Evolutionary conservation across 2,797 vertebrate genomes (phyloP).

Genomic region (Pseudochirops cupreus): DNA sequence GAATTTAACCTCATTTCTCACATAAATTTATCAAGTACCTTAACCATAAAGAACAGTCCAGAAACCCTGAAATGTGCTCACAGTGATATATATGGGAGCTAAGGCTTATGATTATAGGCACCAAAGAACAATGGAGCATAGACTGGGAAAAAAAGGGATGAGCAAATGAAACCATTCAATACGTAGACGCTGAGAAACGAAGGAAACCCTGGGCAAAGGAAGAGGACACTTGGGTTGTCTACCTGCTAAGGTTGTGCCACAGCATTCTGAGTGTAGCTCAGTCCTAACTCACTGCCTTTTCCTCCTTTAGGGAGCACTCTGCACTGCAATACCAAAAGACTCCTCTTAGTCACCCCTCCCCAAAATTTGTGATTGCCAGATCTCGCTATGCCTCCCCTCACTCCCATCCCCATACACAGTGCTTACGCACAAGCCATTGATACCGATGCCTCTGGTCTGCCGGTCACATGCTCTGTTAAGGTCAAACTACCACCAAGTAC

Average conservation of each 20-base stretch:
- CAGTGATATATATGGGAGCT: not conserved
- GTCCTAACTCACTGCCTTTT: not conserved
- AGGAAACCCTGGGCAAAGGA: not conserved
- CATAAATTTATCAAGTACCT: not conserved
- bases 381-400: not conserved
- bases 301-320: not conserved
- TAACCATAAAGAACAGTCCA: constrained; percentile 24
- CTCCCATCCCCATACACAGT: too few species aligned
- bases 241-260: not conserved
- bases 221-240: not conserved
- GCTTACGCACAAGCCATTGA: not conserved
- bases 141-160: not conserved
- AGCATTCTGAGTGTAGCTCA: not conserved
- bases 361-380: not conserved
- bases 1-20: constrained; percentile 12
- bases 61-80: constrained; percentile 23
- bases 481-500: constrained; percentile 9
- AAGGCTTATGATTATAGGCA: not conserved
- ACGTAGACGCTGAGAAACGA: not conserved
- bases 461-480: constrained; percentile 14
- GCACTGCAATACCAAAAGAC: not conserved
- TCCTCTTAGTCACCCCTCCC: constrained; percentile 9
- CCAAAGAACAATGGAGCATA: constrained; percentile 28
- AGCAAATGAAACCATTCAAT: constrained; percentile 21
- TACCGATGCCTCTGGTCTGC: not conserved